A percentile compares a stretch with the other conserved stretches of the same genome.
These are phyloP conservation scores for Clarias platycephalus DNA, from an alignment of 2,797 vertebrate species.

Conservation along the genomic window DNA sequence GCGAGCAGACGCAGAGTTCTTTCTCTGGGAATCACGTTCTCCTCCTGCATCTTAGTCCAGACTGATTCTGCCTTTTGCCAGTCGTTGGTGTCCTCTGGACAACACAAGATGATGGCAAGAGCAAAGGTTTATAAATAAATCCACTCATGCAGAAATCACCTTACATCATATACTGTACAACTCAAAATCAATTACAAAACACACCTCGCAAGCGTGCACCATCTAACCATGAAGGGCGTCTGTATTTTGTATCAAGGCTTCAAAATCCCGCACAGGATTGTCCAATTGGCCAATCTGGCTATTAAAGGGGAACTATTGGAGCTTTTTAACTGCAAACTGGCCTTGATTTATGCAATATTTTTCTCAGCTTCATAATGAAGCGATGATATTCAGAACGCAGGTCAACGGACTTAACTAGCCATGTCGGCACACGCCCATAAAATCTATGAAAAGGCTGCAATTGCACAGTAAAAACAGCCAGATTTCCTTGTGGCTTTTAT, in stretches of 20 bases:
- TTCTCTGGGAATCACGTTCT: constrained; percentile 86
- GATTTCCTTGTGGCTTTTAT: neutral
- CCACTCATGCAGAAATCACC: neutral
- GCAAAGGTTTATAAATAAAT: neutral
- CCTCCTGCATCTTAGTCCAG: constrained; percentile 96
- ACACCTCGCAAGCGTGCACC: neutral
- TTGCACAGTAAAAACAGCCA: neutral
- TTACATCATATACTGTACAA: neutral
- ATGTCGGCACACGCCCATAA: neutral
- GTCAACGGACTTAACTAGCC: neutral
- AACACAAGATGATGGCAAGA: neutral
- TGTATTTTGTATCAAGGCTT: neutral
- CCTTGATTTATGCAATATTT: neutral
- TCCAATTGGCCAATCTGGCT: neutral
- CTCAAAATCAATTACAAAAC: neutral
- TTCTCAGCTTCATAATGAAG: neutral
- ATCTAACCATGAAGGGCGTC: neutral
- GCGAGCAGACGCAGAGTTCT: constrained; percentile 82
- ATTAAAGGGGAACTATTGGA: neutral
- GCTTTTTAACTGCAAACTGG: neutral
- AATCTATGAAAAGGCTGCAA: neutral
- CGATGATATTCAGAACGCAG: neutral
- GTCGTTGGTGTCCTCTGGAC: constrained; percentile 76
- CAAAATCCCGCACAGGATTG: no score
- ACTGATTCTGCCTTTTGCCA: constrained; percentile 81